These are phyloP conservation scores for Oxyruncus cristatus DNA, from an alignment of 2,113 vertebrate genomes.

Conservation along the genomic window DNA sequence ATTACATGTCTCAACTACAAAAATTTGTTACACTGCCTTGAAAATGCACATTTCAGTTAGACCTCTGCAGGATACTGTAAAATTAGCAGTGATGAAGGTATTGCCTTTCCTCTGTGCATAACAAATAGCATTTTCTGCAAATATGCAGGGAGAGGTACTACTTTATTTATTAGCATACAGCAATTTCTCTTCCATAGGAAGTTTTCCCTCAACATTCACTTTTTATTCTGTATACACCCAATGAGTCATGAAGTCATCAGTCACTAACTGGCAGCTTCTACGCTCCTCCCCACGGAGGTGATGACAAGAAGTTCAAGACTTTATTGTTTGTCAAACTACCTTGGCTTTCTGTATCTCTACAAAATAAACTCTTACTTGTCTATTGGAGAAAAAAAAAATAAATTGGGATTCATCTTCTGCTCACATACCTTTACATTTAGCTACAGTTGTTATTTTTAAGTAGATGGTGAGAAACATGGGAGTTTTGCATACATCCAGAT, in stretches of 20 bases:
- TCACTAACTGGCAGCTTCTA: not conserved
- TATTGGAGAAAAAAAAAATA: not conserved
- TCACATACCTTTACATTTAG: not conserved
- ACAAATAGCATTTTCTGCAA: not conserved
- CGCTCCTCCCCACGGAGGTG: accelerated
- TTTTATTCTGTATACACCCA: not conserved
- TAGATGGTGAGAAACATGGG: not conserved
- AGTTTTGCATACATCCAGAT: not conserved
- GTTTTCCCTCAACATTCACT: not conserved
- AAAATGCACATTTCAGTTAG: not conserved
- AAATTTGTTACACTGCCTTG: not conserved
- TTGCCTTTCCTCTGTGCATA: not conserved
- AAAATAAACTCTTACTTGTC: not conserved
- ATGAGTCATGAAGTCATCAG: not conserved
- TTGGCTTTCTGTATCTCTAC: not conserved
- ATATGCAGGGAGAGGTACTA: not conserved
- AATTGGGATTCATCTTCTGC: not conserved
- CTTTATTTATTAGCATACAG: not conserved
- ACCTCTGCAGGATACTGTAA: not conserved
- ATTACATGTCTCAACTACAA: not conserved
- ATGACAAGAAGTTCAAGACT: not conserved
- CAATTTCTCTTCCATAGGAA: not conserved
- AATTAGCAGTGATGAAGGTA: not conserved
- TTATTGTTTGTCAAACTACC: not conserved
- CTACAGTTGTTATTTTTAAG: not conserved